A percentile compares a stretch with the other conserved stretches of the same genome.
These are phyloP conservation scores for Slavum lentiscoides DNA, from an alignment of 2,888 invertebrate species.

Conservation along the genomic window DNA sequence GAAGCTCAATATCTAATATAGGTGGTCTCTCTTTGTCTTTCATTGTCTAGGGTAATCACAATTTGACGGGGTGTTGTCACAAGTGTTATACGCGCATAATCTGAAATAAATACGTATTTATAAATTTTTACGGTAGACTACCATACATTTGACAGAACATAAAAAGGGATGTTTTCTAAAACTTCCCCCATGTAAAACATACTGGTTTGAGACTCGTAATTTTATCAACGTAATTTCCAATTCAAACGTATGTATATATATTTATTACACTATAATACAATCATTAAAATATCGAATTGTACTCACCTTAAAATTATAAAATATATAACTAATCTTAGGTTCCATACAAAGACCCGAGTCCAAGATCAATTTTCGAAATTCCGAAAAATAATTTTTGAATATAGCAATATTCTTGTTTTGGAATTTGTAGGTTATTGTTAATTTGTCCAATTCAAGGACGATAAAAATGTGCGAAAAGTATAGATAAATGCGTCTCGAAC, in stretches of 20 bases:
- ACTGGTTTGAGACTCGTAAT: background rate
- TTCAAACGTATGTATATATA: background rate
- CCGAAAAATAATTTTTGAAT: slow-evolving; percentile 40
- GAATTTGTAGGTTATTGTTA: slow-evolving; percentile 42
- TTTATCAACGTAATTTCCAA: background rate
- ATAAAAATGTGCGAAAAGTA: background rate
- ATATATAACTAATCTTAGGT: background rate
- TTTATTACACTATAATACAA: background rate
- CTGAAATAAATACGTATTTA: slow-evolving; percentile 3
- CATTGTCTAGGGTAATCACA: slow-evolving; percentile 6
- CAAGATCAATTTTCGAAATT: background rate
- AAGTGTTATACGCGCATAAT: slow-evolving; percentile 17
- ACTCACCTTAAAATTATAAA: slow-evolving; percentile 14
- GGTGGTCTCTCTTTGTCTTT: slow-evolving; percentile 48
- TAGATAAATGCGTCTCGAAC: background rate
- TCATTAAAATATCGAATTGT: background rate
- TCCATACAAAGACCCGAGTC: background rate
- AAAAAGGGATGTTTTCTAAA: background rate
- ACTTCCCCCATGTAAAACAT: slow-evolving; percentile 24
- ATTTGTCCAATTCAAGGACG: slow-evolving; percentile 30
- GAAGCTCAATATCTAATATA: slow-evolving; percentile 38
- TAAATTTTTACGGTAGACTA: too few relatives aligned
- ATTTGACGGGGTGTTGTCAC: background rate
- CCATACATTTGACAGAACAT: background rate
- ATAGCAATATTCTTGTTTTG: slow-evolving; percentile 24